A percentile compares a stretch with the other conserved stretches of the same genome.
Evolutionary conservation across 1,140 invertebrate genomes (phyloP).

Genomic region (Pteromalus puparum): DNA sequence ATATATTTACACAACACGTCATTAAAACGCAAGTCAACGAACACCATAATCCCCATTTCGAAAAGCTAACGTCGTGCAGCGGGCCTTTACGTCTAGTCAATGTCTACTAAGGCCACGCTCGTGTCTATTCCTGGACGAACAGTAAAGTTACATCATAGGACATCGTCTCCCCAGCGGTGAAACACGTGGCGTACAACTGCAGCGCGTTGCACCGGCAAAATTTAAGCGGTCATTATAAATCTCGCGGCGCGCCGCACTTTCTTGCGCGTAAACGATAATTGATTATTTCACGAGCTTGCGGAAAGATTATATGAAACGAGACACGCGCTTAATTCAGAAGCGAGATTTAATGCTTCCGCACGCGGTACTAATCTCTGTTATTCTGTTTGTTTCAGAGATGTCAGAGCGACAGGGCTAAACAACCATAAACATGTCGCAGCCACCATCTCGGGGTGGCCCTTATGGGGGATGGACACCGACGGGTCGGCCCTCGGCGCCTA

Average conservation of each 20-base stretch:
- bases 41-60: background rate
- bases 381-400: slow-evolving; percentile 38
- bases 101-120: slow-evolving; percentile 33
- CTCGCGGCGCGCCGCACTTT: background rate
- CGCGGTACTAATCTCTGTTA: no score
- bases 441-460: slow-evolving; percentile 73
- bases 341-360: background rate
- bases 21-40: no score
- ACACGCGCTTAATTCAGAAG: no score
- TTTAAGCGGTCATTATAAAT: background rate
- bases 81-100: slow-evolving; percentile 30
- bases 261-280: background rate
- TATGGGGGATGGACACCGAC: slow-evolving; percentile 68
- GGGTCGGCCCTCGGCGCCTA: slow-evolving; percentile 57
- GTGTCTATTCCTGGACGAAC: slow-evolving; percentile 28
- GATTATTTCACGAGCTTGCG: background rate
- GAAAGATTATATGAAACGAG: background rate
- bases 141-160: slow-evolving; percentile 26
- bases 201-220: background rate
- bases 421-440: slow-evolving; percentile 68
- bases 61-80: background rate
- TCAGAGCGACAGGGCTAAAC: slow-evolving; percentile 51
- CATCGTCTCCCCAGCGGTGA: slow-evolving; percentile 8
- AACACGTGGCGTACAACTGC: slow-evolving; percentile 20
- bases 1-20: no score